A percentile compares a stretch with the other conserved stretches of the same genome.
These are phyloP conservation scores for Eurois occulta DNA, from an alignment of 2,888 invertebrate species.

Conservation along the genomic window DNA sequence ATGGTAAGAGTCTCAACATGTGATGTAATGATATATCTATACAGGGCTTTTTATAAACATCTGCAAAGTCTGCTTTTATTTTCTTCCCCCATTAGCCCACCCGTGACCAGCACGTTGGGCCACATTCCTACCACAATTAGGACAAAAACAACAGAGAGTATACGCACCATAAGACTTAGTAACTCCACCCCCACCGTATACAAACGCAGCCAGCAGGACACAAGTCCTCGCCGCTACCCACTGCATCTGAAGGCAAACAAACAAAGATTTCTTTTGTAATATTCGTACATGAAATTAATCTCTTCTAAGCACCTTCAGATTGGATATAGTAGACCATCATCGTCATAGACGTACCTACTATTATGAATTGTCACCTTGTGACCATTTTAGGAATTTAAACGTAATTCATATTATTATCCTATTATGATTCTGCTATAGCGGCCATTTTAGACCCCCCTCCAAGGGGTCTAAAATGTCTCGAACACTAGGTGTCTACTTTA, in stretches of 20 bases:
- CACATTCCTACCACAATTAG: not conserved
- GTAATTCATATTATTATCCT: too few relatives aligned
- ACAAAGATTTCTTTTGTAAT: not conserved
- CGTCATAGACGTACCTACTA: too few relatives aligned
- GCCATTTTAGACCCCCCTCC: too few relatives aligned
- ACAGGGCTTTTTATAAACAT: not conserved
- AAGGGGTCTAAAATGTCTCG: too few relatives aligned
- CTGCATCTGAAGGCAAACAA: constrained; percentile 74
- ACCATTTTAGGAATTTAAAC: too few relatives aligned
- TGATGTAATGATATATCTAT: not conserved
- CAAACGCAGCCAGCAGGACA: constrained; percentile 64
- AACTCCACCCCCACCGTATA: constrained; percentile 80
- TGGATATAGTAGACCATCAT: not conserved
- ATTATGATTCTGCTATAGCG: too few relatives aligned
- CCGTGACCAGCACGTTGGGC: not conserved
- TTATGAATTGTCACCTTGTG: too few relatives aligned
- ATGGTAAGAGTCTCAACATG: not conserved
- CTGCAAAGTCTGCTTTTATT: not conserved
- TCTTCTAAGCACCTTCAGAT: not conserved
- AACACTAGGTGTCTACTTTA: too few relatives aligned
- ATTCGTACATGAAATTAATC: not conserved
- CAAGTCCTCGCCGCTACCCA: constrained; percentile 65
- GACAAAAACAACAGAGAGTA: too few relatives aligned
- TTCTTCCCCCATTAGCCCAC: not conserved
- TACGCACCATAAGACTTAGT: constrained; percentile 78